A percentile compares a stretch with the other conserved stretches of the same genome.
phyloP scores from a whole-genome alignment of 2,888 invertebrate genomes.

The Tenthredo mesomela region DNA sequence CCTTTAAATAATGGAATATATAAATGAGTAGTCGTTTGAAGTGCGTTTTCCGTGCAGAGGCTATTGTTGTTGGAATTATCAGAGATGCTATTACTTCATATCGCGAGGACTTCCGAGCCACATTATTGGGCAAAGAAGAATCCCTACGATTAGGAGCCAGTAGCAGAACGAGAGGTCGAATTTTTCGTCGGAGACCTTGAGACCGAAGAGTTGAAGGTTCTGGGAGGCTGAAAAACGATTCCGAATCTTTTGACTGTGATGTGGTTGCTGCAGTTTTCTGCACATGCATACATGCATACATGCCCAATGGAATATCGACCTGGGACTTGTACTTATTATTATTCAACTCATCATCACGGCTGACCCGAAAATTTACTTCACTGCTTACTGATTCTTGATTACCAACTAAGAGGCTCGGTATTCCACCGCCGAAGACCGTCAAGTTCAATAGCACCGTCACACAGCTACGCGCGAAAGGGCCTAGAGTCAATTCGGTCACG shows the following conservation, averaged over 20 bases:
- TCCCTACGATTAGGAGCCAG: constrained; percentile 89
- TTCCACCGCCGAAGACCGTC: constrained; percentile 88
- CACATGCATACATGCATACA: neutral
- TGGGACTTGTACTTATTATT: neutral
- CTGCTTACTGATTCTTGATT: constrained; percentile 64
- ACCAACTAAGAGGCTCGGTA: constrained; percentile 91
- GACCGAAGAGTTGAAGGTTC: constrained; percentile 88
- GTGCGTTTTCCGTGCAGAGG: neutral
- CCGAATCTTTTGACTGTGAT: neutral
- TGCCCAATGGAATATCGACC: neutral
- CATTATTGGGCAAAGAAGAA: constrained; percentile 88
- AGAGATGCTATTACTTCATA: constrained; percentile 85
- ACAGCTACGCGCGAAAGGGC: constrained; percentile 81
- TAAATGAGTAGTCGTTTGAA: neutral
- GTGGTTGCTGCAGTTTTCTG: neutral
- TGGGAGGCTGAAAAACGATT: constrained; percentile 84
- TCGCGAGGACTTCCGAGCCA: constrained; percentile 96
- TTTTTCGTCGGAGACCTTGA: constrained; percentile 83
- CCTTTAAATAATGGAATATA: constrained; percentile 76
- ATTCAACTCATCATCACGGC: neutral
- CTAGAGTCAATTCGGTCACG: constrained; percentile 89
- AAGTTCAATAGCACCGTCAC: constrained; percentile 87
- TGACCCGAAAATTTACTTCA: neutral
- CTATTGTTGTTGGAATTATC: constrained; percentile 40
- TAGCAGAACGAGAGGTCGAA: constrained; percentile 89